These are phyloP conservation scores for Barypeithes pellucidus DNA, from an alignment of 2,888 invertebrate genomes.

Conservation along the genomic window DNA sequence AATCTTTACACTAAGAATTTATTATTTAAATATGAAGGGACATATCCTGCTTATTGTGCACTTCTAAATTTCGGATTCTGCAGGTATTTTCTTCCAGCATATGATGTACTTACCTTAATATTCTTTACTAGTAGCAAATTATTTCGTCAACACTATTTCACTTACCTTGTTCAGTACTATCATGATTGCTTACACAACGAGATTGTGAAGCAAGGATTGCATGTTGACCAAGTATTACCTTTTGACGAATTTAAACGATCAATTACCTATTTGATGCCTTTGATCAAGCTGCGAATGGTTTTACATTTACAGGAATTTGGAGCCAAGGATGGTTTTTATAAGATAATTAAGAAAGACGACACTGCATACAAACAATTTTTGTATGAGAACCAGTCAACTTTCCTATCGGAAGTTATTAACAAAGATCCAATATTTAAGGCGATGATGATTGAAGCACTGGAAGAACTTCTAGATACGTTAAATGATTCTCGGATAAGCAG, in stretches of 20 bases:
- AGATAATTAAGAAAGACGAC: conserved; percentile 37
- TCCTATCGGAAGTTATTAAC: conserved; percentile 37
- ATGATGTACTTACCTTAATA: conserved; percentile 51
- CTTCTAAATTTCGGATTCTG: conserved; percentile 47
- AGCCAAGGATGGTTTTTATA: conserved; percentile 48
- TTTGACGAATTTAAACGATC: conserved; percentile 47
- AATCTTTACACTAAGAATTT: conserved; percentile 51
- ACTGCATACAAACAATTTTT: conserved; percentile 32
- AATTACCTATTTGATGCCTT: conserved; percentile 47
- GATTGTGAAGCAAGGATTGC: conserved; percentile 35
- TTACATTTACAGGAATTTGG: conserved; percentile 42
- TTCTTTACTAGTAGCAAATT: conserved; percentile 42
- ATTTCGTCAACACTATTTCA: conserved; percentile 53
- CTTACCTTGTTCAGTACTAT: conserved; percentile 49
- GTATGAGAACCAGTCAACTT: conserved; percentile 45
- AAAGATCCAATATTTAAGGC: conserved; percentile 49
- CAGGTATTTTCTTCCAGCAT: conserved; percentile 50
- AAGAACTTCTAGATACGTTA: conserved; percentile 43
- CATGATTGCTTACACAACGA: conserved; percentile 46
- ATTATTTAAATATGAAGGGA: conserved; percentile 51
- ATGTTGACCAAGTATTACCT: conserved; percentile 41
- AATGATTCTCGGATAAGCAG: conserved; percentile 44
- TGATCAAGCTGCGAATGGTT: conserved; percentile 44
- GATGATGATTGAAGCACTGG: conserved; percentile 40
- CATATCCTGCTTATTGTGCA: conserved; percentile 40